Evolutionary conservation across 92 coral and sea anemone genomes (phyloP), one percentile per base, ranked within the genome.

Genomic region (Hydrozoanthus gracilis): DNA sequence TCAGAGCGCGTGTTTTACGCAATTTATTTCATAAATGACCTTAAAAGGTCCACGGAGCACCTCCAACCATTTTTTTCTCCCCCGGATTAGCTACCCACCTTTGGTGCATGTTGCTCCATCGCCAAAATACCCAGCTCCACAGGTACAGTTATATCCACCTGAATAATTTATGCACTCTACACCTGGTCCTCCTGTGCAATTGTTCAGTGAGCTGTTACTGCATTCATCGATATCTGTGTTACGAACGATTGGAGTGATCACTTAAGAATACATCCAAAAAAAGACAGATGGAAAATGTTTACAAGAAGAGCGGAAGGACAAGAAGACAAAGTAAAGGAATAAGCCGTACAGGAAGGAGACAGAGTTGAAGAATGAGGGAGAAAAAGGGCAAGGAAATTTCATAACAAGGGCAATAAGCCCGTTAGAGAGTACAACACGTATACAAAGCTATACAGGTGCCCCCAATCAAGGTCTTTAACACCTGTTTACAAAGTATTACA

Each of bases 101-200:
- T 47, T 7, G 20, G 8, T 74, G 9, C 79, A 74, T 20, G 61
- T 49, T 6, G 18, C 12, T 7, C 79, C 79, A 7, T 74, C 45
- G 13, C 79, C 79, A 14, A 74, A 6, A 27, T 74, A 74, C 14
- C 79, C 79, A 1, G 61, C 51, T 15, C 61, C 79, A 20, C 79
- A 74, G 60, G 79, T 48, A 50, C 79, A 74, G 60, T 74, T 74
- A 51, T 49, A 74, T n/a, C 79, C 79, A n/a, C 79, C 79, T 4
- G 61, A 20, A 7, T 74, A 49, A 27, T 74, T 74, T 12, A 48
- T 50, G 27, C 79, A 74, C 61, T 74, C 58, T n/a, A 74, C 61
- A 5, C 79, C 79, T 74, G 79, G 79, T 55, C 14, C 51, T 6
- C 61, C 45, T 50, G 79, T 74, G 79, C 79, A 74, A 7, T 74